These are phyloP conservation scores for Hippocampus kuda DNA, from an alignment of 2,797 vertebrate species.

Conservation along the genomic window DNA sequence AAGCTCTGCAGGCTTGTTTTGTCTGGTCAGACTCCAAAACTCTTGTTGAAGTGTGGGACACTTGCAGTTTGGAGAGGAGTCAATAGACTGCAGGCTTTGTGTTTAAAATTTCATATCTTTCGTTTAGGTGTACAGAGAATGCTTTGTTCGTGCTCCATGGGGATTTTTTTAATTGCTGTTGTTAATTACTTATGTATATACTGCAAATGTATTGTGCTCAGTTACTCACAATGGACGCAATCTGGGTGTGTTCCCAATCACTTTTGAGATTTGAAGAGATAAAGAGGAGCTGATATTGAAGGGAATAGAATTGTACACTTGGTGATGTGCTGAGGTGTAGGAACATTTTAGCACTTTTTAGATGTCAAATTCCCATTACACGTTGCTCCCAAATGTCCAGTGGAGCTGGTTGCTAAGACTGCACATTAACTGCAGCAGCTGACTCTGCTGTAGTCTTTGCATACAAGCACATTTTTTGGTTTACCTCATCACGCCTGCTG, in stretches of 20 bases:
- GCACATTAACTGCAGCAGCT: constrained; percentile 20
- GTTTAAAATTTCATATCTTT: constrained; percentile 7
- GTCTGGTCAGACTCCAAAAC: constrained; percentile 29
- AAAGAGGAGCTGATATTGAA: constrained; percentile 10
- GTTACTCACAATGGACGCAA: background rate
- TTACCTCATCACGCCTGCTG: constrained; percentile 9
- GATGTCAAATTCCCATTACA: too few relatives aligned
- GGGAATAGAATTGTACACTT: background rate
- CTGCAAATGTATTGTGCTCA: background rate
- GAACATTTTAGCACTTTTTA: background rate
- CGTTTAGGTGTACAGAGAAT: background rate
- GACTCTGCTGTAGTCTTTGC: constrained; percentile 15
- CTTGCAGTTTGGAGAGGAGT: constrained; percentile 16
- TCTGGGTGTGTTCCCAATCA: background rate
- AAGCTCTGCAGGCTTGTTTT: constrained; percentile 12
- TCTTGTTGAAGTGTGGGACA: constrained; percentile 9
- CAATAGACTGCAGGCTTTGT: constrained; percentile 7
- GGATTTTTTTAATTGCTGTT: background rate
- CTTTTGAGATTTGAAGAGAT: constrained; percentile 3
- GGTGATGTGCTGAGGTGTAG: background rate
- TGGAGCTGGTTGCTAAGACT: constrained; percentile 18
- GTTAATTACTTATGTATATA: background rate
- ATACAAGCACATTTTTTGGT: constrained; percentile 6
- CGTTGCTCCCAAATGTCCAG: background rate
- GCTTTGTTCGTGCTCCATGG: background rate